Evolutionary conservation across 2,888 invertebrate genomes (phyloP).

Genomic region (Panopea generosa): DNA sequence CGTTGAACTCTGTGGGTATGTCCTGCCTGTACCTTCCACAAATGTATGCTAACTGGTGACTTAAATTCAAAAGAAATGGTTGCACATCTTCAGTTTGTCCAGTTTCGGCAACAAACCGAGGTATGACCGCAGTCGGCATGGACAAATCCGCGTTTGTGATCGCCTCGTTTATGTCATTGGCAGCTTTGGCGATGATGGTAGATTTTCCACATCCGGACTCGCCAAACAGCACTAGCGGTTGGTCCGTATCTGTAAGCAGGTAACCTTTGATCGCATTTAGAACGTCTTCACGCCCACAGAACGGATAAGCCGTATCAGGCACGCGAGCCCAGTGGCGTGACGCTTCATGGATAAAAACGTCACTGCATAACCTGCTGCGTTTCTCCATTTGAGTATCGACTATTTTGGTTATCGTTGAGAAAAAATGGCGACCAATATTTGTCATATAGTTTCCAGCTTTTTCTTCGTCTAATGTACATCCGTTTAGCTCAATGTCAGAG

Average conservation of each 20-base stretch:
- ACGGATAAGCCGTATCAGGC: slow-evolving; percentile 55
- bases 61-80: slow-evolving; percentile 71
- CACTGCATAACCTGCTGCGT: slow-evolving; percentile 52
- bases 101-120: slow-evolving; percentile 77
- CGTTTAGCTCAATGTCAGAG: slow-evolving; percentile 51
- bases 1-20: slow-evolving; percentile 70
- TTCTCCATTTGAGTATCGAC: slow-evolving; percentile 67
- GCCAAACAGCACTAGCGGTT: slow-evolving; percentile 76
- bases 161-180: slow-evolving; percentile 64
- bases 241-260: slow-evolving; percentile 69
- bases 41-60: slow-evolving; percentile 74
- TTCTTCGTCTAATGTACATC: slow-evolving; percentile 49
- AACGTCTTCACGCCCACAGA: slow-evolving; percentile 70
- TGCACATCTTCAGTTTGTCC: slow-evolving; percentile 68
- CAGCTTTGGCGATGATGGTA: slow-evolving; percentile 75
- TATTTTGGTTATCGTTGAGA: slow-evolving; percentile 63
- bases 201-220: slow-evolving; percentile 79
- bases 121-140: slow-evolving; percentile 66
- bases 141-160: slow-evolving; percentile 57
- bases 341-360: slow-evolving; percentile 72
- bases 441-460: slow-evolving; percentile 67
- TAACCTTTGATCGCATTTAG: slow-evolving; percentile 71
- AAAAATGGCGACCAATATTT: slow-evolving; percentile 69
- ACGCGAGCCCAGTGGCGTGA: slow-evolving; percentile 71
- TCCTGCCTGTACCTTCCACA: slow-evolving; percentile 66